A percentile compares a stretch with the other conserved stretches of the same genome.
phyloP scores from a whole-genome alignment of 1,140 invertebrate species.

The Anoplolepis gracilipes region DNA sequence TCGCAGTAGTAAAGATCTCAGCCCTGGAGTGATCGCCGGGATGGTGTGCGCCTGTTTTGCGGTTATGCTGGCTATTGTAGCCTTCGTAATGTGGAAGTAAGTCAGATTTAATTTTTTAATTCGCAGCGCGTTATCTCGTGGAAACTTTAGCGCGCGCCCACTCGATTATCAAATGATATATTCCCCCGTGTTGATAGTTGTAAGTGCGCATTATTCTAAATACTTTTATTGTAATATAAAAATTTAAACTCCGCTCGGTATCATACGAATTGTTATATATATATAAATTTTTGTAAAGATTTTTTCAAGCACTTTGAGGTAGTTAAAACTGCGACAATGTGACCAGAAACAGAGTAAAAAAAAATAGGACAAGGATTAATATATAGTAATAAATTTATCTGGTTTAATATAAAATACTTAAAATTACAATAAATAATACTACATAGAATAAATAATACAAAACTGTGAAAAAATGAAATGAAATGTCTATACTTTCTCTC shows the following conservation, averaged over 20 bases:
- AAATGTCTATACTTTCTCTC: conserved; percentile 34
- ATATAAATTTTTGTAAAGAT: no score
- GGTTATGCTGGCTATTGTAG: conserved; percentile 89
- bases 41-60: conserved; percentile 91
- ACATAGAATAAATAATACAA: neutral
- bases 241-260: neutral
- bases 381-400: neutral
- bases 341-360: no score
- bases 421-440: neutral
- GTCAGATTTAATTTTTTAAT: conserved; percentile 72
- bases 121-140: conserved; percentile 13
- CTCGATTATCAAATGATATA: conserved; percentile 9
- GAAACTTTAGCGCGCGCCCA: neutral
- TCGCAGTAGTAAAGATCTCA: conserved; percentile 88
- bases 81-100: conserved; percentile 93
- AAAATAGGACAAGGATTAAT: no score
- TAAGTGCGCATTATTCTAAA: neutral
- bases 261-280: neutral
- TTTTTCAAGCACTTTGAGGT: no score
- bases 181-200: conserved; percentile 1
- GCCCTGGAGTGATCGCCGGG: conserved; percentile 90
- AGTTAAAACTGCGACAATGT: no score
- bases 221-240: no score
- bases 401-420: neutral
- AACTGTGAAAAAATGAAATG: neutral